Evolutionary conservation across 1,140 invertebrate genomes (phyloP).

Genomic region (Luehdorfia chinensis): DNA sequence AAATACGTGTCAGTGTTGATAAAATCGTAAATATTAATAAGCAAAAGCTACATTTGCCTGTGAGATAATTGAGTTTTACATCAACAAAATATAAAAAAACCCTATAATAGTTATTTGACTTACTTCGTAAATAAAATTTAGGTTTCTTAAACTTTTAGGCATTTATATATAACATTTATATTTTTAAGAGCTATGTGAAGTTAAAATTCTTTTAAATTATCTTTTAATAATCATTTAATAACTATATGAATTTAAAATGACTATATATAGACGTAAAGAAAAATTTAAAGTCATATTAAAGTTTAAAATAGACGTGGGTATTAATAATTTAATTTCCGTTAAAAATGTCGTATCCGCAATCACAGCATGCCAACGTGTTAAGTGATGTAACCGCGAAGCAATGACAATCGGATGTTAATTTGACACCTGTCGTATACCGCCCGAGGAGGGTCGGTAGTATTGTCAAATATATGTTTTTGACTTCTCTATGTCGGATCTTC

Average conservation of each 20-base stretch:
- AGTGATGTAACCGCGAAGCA: slow-evolving; percentile 41
- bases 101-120: no score
- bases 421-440: slow-evolving; percentile 42
- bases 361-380: slow-evolving; percentile 44
- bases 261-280: no score
- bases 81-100: not conserved
- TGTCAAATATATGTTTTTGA: not conserved
- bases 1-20: slow-evolving; percentile 5
- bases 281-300: no score
- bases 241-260: no score
- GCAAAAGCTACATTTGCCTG: not conserved
- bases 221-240: not conserved
- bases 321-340: slow-evolving; percentile 53
- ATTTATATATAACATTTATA: no score
- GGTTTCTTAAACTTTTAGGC: no score
- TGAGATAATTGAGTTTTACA: not conserved
- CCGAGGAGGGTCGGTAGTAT: not conserved
- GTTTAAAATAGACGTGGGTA: slow-evolving; percentile 19
- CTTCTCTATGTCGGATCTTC: no score
- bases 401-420: slow-evolving; percentile 61
- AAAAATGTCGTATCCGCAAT: slow-evolving; percentile 40
- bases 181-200: not conserved
- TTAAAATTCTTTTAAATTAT: not conserved
- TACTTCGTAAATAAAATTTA: no score
- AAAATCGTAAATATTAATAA: not conserved